phyloP scores from a whole-genome alignment of 2,888 invertebrate genomes.

The Ennomos quercinarius region DNA sequence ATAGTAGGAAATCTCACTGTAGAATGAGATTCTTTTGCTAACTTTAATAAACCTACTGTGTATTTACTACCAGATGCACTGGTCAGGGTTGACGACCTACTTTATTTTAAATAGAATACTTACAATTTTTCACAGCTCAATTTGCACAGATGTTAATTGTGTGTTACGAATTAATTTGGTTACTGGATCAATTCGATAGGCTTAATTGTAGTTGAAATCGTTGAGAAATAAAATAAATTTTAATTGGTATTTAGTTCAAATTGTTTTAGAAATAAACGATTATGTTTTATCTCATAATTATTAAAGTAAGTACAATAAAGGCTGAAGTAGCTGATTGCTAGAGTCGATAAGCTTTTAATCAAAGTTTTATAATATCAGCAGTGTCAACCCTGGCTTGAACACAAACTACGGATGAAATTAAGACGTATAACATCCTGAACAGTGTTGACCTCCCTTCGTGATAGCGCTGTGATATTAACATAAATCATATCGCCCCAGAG shows the following conservation, averaged over 20 bases:
- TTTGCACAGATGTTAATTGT: slow-evolving; percentile 49
- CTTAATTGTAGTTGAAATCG: slow-evolving; percentile 36
- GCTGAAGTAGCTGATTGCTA: slow-evolving; percentile 24
- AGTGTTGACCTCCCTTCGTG: slow-evolving; percentile 61
- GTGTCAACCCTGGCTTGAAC: slow-evolving; percentile 38
- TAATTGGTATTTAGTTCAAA: slow-evolving; percentile 27
- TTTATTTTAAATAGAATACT: slow-evolving; percentile 21
- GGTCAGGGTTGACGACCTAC: slow-evolving; percentile 55
- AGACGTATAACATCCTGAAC: slow-evolving; percentile 71
- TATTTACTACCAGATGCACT: slow-evolving; percentile 29
- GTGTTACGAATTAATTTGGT: slow-evolving; percentile 37
- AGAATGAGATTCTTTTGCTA: slow-evolving; percentile 39
- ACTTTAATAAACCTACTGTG: background rate
- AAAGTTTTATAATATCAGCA: slow-evolving; percentile 18
- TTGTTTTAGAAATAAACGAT: slow-evolving; percentile 18
- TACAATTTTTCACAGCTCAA: slow-evolving; percentile 29
- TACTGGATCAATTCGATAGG: slow-evolving; percentile 34
- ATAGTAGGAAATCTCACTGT: too few relatives aligned
- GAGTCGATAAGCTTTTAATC: slow-evolving; percentile 18
- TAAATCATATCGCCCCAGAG: slow-evolving; percentile 61
- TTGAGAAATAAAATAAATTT: slow-evolving; percentile 27
- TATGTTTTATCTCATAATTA: slow-evolving; percentile 4
- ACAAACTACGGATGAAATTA: slow-evolving; percentile 59
- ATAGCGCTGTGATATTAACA: slow-evolving; percentile 56
- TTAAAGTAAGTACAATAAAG: too few relatives aligned